Conservation (phyloP, 2,888 invertebrate genomes). For the Coenonympha glycerion region DNA sequence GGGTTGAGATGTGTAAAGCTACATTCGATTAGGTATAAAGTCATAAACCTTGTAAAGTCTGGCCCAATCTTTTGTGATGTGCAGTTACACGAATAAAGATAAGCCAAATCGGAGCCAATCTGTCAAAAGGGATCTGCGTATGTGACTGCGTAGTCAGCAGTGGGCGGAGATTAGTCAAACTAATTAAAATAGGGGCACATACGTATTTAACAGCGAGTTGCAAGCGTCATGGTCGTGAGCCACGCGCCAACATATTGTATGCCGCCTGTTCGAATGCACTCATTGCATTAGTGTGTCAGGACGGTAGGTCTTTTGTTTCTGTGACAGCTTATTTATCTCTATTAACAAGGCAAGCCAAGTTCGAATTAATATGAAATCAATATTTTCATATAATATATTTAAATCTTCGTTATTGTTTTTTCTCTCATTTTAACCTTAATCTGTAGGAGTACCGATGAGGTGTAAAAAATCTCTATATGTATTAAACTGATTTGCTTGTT, state of each 20-base stretch:
- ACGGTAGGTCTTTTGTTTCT: neutral
- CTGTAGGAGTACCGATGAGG: too few relatives aligned
- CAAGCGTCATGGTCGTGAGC: conserved; percentile 26
- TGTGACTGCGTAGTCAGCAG: conserved; percentile 42
- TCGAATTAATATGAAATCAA: neutral
- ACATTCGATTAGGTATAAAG: too few relatives aligned
- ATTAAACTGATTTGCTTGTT: too few relatives aligned
- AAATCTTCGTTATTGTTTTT: neutral
- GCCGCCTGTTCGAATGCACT: conserved; percentile 1
- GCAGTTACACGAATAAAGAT: conserved; percentile 29
- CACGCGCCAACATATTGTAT: conserved; percentile 20
- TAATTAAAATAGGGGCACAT: conserved; percentile 39
- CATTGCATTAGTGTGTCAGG: neutral
- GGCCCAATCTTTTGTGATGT: too few relatives aligned
- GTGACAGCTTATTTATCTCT: neutral
- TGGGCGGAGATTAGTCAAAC: conserved; percentile 47
- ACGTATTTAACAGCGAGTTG: conserved; percentile 25
- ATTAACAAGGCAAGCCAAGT: neutral
- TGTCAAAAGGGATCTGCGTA: conserved; percentile 38
- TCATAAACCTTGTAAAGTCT: too few relatives aligned
- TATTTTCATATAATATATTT: too few relatives aligned
- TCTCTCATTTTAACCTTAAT: neutral
- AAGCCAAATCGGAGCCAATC: conserved; percentile 36
- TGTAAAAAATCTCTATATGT: too few relatives aligned
- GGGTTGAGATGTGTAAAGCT: too few relatives aligned